Evolutionary conservation across 1,140 invertebrate species (phyloP).

Genomic region (Habropoda laboriosa): DNA sequence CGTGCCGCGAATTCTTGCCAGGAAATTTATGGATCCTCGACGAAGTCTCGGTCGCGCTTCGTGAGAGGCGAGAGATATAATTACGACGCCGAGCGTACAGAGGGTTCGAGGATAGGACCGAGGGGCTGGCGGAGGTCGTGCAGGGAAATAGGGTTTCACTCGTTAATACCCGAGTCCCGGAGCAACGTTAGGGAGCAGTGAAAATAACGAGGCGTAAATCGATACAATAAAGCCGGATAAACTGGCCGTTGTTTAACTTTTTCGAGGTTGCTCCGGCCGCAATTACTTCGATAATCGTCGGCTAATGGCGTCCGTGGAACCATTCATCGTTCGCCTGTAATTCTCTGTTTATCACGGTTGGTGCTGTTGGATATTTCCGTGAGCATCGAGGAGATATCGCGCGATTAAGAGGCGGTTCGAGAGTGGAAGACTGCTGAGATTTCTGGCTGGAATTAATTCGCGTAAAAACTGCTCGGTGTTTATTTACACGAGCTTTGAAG

Average conservation of each 20-base stretch:
- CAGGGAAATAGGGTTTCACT: conserved; percentile 24
- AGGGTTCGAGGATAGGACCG: neutral
- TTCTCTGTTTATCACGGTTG: conserved; percentile 7
- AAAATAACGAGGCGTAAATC: conserved; percentile 62
- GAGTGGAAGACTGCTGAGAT: neutral
- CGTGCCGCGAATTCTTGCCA: conserved; percentile 60
- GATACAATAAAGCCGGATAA: conserved; percentile 54
- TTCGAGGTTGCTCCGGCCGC: conserved; percentile 44
- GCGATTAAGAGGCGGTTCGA: neutral
- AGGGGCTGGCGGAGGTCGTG: neutral
- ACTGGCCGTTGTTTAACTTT: conserved; percentile 52
- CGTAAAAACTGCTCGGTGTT: neutral
- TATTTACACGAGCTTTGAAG: neutral
- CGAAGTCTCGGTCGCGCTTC: conserved; percentile 62
- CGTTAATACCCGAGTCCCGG: conserved; percentile 45
- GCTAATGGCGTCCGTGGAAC: conserved; percentile 15
- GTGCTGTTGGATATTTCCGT: neutral
- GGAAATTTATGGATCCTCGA: conserved; percentile 66
- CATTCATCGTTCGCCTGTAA: conserved; percentile 32
- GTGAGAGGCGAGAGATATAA: conserved; percentile 59
- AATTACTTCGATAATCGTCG: conserved; percentile 52
- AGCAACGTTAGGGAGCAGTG: conserved; percentile 40
- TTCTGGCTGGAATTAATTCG: neutral
- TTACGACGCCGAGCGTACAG: conserved; percentile 43
- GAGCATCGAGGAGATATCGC: neutral